Conservation (phyloP, 37 sponge, comb jelly and placozoan species). For the Tethya wilhelma region DNA sequence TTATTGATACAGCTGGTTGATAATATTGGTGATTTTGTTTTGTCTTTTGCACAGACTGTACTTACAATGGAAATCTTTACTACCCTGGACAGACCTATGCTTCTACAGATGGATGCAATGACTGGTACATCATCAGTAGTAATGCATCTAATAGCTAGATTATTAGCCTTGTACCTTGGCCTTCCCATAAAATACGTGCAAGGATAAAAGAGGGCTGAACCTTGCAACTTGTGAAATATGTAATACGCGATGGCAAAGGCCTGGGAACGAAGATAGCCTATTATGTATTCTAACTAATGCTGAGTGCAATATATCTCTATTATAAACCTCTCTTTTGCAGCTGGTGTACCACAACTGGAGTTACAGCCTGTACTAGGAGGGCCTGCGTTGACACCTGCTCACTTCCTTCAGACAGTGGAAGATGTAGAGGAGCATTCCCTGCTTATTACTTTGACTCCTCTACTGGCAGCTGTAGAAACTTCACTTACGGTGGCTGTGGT, state of each 20-base stretch:
- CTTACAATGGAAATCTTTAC: slow-evolving; percentile 13
- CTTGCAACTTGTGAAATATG: too few species aligned
- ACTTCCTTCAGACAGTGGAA: slow-evolving; percentile 15
- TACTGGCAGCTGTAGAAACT: not conserved
- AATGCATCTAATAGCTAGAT: not conserved
- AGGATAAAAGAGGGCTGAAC: not conserved
- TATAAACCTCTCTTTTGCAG: too few species aligned
- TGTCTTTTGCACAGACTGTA: too few species aligned
- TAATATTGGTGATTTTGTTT: not conserved
- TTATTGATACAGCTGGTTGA: too few species aligned
- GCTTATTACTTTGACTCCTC: slow-evolving; percentile 5
- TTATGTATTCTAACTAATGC: not conserved
- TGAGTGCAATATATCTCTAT: not conserved
- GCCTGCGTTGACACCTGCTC: slow-evolving; percentile 25
- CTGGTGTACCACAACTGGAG: slow-evolving; percentile 19
- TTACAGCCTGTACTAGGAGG: slow-evolving; percentile 11
- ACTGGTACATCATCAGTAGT: slow-evolving; percentile 11
- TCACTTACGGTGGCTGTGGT: slow-evolving; percentile 37
- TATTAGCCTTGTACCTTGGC: not conserved
- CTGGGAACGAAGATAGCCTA: too few species aligned
- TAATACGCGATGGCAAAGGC: too few species aligned
- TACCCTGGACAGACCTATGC: slow-evolving; percentile 26
- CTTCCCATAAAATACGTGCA: too few species aligned
- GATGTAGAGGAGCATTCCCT: not conserved
- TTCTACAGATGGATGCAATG: slow-evolving; percentile 46